Base-by-base conservation (phyloP, 2,888 invertebrate species). In the Entomobrya proxima region DNA sequence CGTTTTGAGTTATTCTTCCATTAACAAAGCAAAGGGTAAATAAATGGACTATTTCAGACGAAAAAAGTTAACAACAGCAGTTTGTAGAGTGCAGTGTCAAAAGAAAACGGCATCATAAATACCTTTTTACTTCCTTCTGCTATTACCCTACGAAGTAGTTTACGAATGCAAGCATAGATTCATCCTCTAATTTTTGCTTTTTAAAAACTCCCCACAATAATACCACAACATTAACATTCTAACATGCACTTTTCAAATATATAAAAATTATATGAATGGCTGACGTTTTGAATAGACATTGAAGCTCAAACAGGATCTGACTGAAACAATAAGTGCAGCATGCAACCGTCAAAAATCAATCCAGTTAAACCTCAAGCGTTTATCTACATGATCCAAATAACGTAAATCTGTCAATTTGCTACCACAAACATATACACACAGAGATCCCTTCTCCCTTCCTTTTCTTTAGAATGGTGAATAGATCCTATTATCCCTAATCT, bases 1-100 rank as follows among this genome's bases (percentile, higher is more conserved):
- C 35, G 40, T 6, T 21, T 47, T 74, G 58, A 81, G 81, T 81
- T 58, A 81, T 81, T 81, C 18, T 74, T n/a, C 61, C 74, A 61
- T 74, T 72, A 74, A 58, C 69, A 81, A 58, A 74, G 37, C 74
- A 27, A 44, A 32, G 27, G 35, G 47, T 24, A 81, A 72, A 52
- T 55, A 80, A 80, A 80, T 55, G 55, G 55, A 44, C 35, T 40
- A 27, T 55, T 76, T 76, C n/a, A 40, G 13, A 21, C 6, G n/a
- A 55, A 61, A 44, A 30, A 61, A 77, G 21, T 18, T 18, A 21
- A 40, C 27, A 58, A 24, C 15, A 35, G 52, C 27, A 52, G 75
- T 4, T 24, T n/a, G n/a, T n/a, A n/a, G n/a, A n/a, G n/a, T n/a
- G n/a, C n/a, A n/a, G n/a, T n/a, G 40, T 15, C 18, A 74, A 47